phyloP scores from a whole-genome alignment of 2,797 vertebrate species.

The Adelosebastes latens region DNA sequence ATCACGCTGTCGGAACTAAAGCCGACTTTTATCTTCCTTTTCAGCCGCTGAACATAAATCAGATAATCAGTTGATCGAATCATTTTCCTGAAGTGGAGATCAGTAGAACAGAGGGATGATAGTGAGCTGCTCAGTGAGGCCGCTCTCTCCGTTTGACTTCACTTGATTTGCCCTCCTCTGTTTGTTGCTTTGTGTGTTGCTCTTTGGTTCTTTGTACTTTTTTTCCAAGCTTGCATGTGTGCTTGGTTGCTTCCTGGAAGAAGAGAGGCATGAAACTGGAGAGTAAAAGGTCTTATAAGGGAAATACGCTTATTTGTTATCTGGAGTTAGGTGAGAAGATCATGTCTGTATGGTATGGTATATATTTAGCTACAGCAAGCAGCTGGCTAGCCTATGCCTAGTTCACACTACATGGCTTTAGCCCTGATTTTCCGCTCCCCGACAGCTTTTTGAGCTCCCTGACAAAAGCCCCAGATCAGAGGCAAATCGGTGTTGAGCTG shows the following conservation, averaged over 20 bases:
- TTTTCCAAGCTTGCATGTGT: not conserved
- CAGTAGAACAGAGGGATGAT: constrained; percentile 30
- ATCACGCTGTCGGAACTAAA: constrained; percentile 39
- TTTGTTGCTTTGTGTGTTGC: not conserved
- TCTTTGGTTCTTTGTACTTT: not conserved
- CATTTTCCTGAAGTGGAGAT: constrained; percentile 57
- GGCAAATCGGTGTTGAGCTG: too few species aligned
- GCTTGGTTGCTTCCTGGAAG: not conserved
- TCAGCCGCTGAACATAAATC: constrained; percentile 57
- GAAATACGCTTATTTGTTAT: not conserved
- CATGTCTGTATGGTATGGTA: not conserved
- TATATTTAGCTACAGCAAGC: not conserved
- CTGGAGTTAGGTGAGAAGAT: not conserved
- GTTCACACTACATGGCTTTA: too few species aligned
- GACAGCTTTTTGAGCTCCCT: too few species aligned
- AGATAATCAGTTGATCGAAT: constrained; percentile 68
- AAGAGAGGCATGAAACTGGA: not conserved
- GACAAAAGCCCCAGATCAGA: too few species aligned
- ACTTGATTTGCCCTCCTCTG: not conserved
- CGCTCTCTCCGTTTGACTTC: constrained; percentile 17
- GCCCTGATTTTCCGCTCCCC: too few species aligned
- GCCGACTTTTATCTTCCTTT: constrained; percentile 51
- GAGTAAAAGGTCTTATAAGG: too few species aligned
- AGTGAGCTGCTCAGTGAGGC: constrained; percentile 19
- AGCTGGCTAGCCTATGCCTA: not conserved